Conservation (phyloP, 2,888 invertebrate species). For the Dryadula phaetusa region DNA sequence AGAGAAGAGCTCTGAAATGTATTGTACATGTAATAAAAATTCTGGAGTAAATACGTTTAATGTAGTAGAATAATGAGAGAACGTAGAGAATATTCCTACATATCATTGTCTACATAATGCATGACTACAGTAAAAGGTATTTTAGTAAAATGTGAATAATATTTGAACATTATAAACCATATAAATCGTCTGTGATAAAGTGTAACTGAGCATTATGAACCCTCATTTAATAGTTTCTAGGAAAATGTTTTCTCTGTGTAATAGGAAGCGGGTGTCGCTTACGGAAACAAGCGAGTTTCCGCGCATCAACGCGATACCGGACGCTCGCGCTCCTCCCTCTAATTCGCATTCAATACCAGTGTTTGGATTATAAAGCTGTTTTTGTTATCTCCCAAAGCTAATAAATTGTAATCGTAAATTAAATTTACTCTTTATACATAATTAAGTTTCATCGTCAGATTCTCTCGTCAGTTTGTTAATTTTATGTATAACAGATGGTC, state of each 20-base stretch:
- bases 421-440: not conserved
- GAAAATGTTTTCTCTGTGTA: slow-evolving; percentile 29
- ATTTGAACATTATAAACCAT: slow-evolving; percentile 3
- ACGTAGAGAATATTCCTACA: not conserved
- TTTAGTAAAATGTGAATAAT: slow-evolving; percentile 2
- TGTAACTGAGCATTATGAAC: slow-evolving; percentile 16
- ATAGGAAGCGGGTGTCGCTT: slow-evolving; percentile 39
- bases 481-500: not conserved
- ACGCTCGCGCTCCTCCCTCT: slow-evolving; percentile 46
- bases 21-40: not conserved
- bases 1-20: not conserved
- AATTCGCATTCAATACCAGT: slow-evolving; percentile 45
- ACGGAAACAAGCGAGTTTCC: slow-evolving; percentile 53
- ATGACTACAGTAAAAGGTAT: not conserved
- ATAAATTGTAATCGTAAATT: slow-evolving; percentile 10
- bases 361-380: not conserved
- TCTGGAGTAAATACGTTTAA: not conserved
- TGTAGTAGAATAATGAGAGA: not conserved
- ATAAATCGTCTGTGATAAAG: not conserved
- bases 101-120: slow-evolving; percentile 1
- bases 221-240: slow-evolving; percentile 16
- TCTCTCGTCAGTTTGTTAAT: not conserved
- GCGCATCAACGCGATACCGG: slow-evolving; percentile 51
- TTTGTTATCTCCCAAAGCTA: not conserved
- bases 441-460: not conserved